Evolutionary conservation across 2,113 vertebrate genomes (phyloP), one percentile per base, ranked within the genome.

Genomic region (Macroglossus sobrinus): DNA sequence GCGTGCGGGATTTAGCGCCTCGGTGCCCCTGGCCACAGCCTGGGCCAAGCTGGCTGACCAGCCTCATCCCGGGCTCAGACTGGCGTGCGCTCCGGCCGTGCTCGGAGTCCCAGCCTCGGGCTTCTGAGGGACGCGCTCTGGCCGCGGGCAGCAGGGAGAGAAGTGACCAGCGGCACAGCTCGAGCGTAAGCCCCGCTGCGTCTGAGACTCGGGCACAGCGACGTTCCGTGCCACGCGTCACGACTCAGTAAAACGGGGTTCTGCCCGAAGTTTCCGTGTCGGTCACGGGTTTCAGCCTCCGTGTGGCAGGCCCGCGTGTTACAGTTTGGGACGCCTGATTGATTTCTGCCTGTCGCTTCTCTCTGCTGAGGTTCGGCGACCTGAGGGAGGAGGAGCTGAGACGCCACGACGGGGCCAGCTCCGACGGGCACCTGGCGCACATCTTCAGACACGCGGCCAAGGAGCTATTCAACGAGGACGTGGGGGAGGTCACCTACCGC

Each of bases 371-470:
- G 96, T 98, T 99, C 84, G 99, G 98, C 33, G 99, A 99, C 26
- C 30, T 90, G 14, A 98, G 98, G 57, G 99, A 99, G 11, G 94
- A 38, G 1, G 97, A 96, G 3, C 92, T 99, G 71, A 89, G 98
- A 63, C 98, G 99, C 72, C 99, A 99, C 0, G 99, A 99, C 0
- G 99, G 99, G 16, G 98, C 98, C 84, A 98, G 98, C 45, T 99
- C 99, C 0, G 99, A 99, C 53, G 99, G 99, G 55, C 99, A 99
- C 96, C 98, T 99, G 95, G 99, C 99, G 18, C 99, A 99, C 72
- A 96, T 99, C 76, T 99, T 99, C 97, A 99, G 99, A 89, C 98
- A 99, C 1, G 99, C 99, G 7, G 99, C 99, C 76, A 99, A 99
- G 97, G 99, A 99, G 92, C 98, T 99, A 57, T 99, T 99, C 95